Base-by-base conservation (phyloP, 1,140 invertebrate species). In the Globodera rostochiensis region DNA sequence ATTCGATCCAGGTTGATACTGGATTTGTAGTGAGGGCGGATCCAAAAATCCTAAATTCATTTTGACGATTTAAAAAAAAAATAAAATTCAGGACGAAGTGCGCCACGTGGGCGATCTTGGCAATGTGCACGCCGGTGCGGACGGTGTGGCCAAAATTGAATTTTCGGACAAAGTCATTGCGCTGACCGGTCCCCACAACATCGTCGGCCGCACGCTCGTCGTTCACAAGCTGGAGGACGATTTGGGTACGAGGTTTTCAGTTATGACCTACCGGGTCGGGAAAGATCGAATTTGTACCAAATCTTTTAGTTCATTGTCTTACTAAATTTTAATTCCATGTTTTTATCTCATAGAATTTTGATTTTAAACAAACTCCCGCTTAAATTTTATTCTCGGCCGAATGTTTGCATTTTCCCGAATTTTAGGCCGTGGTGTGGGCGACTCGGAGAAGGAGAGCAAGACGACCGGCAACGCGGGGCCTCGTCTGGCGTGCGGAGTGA, bases 381-480 rank as follows among this genome's bases (percentile, higher is more conserved):
- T 50, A 57, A 87, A 84, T 96, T 36, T 36, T 2, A 36, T 36
- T 36, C 36, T 36, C 36, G 36, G 0, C 3, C 3, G 3, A 36
- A 36, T 1, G 69, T 19, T 45, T 6, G 36, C 8, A 9, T 66
- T 11, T 47, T 13, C 49, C 49, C 25, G 2, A 6, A 25, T 47
- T 84, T 64, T 78, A 83, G 82, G 82, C 21, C 57, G 94, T 83
- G 96, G 96, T 79, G 95, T 95, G 3, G 94, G 98, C 88, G 95
- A 97, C 88, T 92, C 96, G 70, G 97, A 96, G 91, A 94, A 90
- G 77, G 88, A 89, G 75, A 86, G 83, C 57, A 57, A 94, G 91
- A 95, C 94, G 15, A 99, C 97, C 74, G 97, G 97, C 50, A 98
- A 99, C 91, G 96, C 97, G 84, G 97, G 97, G 6, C 95, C 93